Evolutionary conservation across 2,113 vertebrate genomes (phyloP), one percentile per base, ranked within the genome.

Genomic region (Chloropsis cyanopogon): DNA sequence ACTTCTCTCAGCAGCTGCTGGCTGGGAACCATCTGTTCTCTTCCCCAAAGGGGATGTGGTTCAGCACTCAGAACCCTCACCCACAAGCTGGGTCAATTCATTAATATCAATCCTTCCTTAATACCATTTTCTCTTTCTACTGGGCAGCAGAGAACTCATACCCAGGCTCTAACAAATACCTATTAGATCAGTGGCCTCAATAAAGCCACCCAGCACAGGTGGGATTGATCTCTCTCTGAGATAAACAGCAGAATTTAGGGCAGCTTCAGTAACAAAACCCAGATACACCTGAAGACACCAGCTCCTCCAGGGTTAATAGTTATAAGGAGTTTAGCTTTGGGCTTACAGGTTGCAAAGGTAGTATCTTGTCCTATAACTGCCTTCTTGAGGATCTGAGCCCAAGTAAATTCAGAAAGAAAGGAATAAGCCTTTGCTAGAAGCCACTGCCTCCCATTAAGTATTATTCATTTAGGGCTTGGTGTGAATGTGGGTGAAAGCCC

Each of bases 161-260:
- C 10, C 3, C 0, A 61, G 1, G 1, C 24, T 15, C 18, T 53
- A 52, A 86, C 7, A 91, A 85, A 59, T 35, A 59, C 47, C 26
- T 20, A 0, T 3, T 24, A 26, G 2, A 12, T 3, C 26, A n/a
- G 24, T 1, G 3, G 5, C 13, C 10, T 18, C 10, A 60, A 1
- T 1, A 13, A 41, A 41, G 4, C 39, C 9, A 26, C 4, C 21
- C 14, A 31, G 12, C 54, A 61, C 28, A 89, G 60, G 3, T 59
- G 60, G 14, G 11, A 46, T 37, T 82, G 25, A 46, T 37, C 37
- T 37, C 37, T 7, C 5, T 56, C 46, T 46, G 31, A 81, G 14
- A 54, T 17, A 44, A 57, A 7, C 15, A 78, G 52, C 42, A 94
- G 25, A 75, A 92, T 63, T 75, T 49, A 57, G 81, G 22, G 28